Evolutionary conservation across 2,888 invertebrate genomes (phyloP), one percentile per base, ranked within the genome.

Genomic region (Physocephala rufipes): DNA sequence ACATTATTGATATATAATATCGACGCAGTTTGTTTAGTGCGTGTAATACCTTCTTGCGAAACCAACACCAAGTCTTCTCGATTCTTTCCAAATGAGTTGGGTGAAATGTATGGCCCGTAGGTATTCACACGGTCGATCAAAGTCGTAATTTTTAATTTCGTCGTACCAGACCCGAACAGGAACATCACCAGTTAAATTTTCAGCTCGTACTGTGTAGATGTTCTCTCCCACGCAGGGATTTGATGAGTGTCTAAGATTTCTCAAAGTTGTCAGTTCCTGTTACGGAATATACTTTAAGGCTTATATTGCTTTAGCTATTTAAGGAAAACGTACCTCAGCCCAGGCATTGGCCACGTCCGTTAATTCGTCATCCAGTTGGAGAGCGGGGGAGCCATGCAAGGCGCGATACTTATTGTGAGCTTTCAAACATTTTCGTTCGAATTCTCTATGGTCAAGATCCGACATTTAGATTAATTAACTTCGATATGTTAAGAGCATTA

Each of bases 151-250:
- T 76, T 89, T 88, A 30, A 92, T 91, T 85, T 93, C 93, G 67
- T 88, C 89, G 76, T 90, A 93, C 95, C 95, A 95, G 80, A 90
- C 90, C 55, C 92, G 91, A 0, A 94, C 94, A 0, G 93, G 91
- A 73, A 91, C 91, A 63, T 88, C 88, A 19, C 66, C 51, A 19
- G 7, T 49, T 2, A 66, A 7, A 13, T 24, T 66, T 51, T 2
- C 26, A 1, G 93, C 94, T 0, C 93, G 89, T 4, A 85, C 51
- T 2, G 91, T 91, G 82, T 91, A 94, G 74, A 94, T 90, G 80
- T 94, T 95, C 82, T 94, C 94, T 0, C 94, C 94, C 78, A 93
- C 92, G 58, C 91, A 91, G 73, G 90, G 90, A 78, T 92, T 91
- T 45, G 91, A 90, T 72, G 93, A 89, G 80, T 94, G 94, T 75